Percentiles rank a stretch among this genome's conserved stretches.
These are phyloP conservation scores for Molossus alvarezi DNA, from an alignment of 2,797 vertebrate genomes.

Conservation along the genomic window DNA sequence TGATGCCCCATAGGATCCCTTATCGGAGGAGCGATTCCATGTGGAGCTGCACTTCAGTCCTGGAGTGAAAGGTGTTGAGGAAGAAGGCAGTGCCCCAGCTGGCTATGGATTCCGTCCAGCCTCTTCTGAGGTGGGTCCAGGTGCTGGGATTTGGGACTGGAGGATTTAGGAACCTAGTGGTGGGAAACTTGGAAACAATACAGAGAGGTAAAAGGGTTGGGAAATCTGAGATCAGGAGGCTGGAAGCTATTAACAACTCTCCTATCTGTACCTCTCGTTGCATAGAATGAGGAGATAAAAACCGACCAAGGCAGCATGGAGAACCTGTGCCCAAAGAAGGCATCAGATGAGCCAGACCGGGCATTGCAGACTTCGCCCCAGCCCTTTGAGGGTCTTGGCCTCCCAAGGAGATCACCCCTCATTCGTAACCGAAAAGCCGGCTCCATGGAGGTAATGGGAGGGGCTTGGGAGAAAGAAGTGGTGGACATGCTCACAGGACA, in stretches of 20 bases:
- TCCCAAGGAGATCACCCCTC: conserved; percentile 95
- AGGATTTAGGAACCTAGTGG: background rate
- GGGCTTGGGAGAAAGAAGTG: background rate
- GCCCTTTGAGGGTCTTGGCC: conserved; percentile 91
- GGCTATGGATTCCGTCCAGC: conserved; percentile 98
- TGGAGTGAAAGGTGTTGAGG: conserved; percentile 96
- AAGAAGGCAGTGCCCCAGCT: conserved; percentile 95
- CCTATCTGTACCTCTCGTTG: background rate
- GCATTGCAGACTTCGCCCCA: conserved; percentile 90
- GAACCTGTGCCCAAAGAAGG: conserved; percentile 91
- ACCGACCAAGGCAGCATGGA: conserved; percentile 96
- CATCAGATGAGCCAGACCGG: conserved; percentile 92
- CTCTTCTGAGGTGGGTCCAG: conserved; percentile 94
- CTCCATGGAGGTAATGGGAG: conserved; percentile 96
- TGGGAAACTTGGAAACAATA: background rate
- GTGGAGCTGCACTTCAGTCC: conserved; percentile 99
- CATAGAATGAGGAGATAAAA: conserved; percentile 95
- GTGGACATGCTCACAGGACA: background rate
- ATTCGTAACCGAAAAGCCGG: conserved; percentile 96
- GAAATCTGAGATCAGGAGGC: background rate
- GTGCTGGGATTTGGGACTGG: background rate
- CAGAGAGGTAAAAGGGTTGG: background rate
- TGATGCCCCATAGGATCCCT: conserved; percentile 92
- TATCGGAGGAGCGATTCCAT: conserved; percentile 98
- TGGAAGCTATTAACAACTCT: background rate